Evolutionary conservation across 2,797 vertebrate species (phyloP), one percentile per base, ranked within the genome.

Genomic region (Lepus townsendii): DNA sequence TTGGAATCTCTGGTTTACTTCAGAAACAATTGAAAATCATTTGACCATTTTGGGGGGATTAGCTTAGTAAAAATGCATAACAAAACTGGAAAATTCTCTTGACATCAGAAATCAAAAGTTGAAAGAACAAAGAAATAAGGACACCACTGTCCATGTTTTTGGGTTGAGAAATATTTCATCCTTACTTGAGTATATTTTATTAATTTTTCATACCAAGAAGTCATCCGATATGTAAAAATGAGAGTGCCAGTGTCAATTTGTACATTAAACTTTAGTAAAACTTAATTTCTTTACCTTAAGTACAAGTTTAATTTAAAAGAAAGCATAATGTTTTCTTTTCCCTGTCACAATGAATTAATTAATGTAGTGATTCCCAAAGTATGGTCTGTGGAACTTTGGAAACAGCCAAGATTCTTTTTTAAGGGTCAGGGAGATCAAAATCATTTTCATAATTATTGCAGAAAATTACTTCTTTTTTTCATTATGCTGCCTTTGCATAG

Each of bases 11-110:
- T 68, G 84, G 17, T 60, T 94, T 69, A 7, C 66, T 93, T 68
- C 10, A 85, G 19, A 86, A 83, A 73, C 73, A 94, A 68, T 82
- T 88, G 47, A 89, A 92, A 83, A 52, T 84, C 20, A 62, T 47
- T 72, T 62, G 62, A 77, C 17, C 17, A 47, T 71, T 93, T 91
- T 66, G 65, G 42, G 42, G 19, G 30, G 12, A 75, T 78, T 77
- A 89, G 11, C 16, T 8, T 30, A 22, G 11, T 22, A 86, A 75
- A 82, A 66, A 60, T 50, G 5, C 19, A 78, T 85, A 66, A 35
- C 47, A 20, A 62, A 75, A 79, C 20, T 68, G 72, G 19, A 8
- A 68, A 69, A 75, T 87, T 4, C 38, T 77, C 5, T 76, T 88
- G 75, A 82, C 3, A 66, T 42, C 14, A 42, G 60, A 88, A 76